Evolutionary conservation across 2,113 vertebrate genomes (phyloP).

Genomic region (Phoxinus phoxinus): DNA sequence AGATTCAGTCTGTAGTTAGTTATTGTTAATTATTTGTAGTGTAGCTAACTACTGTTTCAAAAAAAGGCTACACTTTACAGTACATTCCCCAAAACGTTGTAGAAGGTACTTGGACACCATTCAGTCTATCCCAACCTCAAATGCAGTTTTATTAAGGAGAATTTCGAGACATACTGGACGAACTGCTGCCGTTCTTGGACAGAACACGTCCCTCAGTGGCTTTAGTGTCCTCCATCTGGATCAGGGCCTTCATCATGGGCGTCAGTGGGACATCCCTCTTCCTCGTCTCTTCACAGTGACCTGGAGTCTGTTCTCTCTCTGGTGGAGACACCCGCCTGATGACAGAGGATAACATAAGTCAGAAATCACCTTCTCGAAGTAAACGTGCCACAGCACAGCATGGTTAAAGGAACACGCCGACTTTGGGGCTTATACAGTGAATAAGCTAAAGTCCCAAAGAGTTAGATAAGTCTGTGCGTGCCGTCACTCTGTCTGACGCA

Average conservation of each 20-base stretch:
- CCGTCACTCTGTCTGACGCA: no score
- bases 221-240: slow-evolving; percentile 87
- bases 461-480: no score
- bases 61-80: no score
- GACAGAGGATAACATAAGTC: background rate
- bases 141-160: background rate
- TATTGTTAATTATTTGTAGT: no score
- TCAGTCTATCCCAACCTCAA: no score
- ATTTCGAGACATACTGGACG: slow-evolving; percentile 47
- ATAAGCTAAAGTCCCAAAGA: no score
- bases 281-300: slow-evolving; percentile 25
- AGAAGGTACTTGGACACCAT: no score
- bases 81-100: no score
- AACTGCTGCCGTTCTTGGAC: slow-evolving; percentile 61
- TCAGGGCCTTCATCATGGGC: slow-evolving; percentile 88
- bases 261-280: slow-evolving; percentile 77
- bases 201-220: slow-evolving; percentile 83
- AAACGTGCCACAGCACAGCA: background rate
- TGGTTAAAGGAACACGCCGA: no score
- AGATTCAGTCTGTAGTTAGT: no score
- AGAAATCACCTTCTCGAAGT: background rate
- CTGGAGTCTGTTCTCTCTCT: slow-evolving; percentile 63
- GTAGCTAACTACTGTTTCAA: no score
- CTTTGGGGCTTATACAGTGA: no score
- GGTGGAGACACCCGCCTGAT: slow-evolving; percentile 64